phyloP scores from a whole-genome alignment of 1,140 invertebrate genomes.

The Brachionus rubens region DNA sequence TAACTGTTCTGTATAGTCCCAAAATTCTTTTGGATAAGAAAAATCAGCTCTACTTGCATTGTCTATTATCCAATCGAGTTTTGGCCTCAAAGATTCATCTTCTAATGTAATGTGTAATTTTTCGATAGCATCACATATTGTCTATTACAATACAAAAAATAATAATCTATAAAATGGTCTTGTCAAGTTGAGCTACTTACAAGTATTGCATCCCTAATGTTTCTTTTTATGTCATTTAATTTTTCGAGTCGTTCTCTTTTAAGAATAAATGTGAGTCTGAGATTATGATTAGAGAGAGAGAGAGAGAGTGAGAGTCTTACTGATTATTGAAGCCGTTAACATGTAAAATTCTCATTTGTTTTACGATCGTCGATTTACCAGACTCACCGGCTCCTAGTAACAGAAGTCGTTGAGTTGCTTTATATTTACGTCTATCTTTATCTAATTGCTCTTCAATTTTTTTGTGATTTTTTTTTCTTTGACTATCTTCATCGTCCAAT shows the following conservation, averaged over 20 bases:
- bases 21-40: conserved; percentile 43
- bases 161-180: too few relatives aligned
- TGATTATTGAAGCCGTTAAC: conserved; percentile 94
- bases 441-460: conserved; percentile 38
- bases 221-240: conserved; percentile 45
- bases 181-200: too few relatives aligned
- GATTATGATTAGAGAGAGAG: too few relatives aligned
- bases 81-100: conserved; percentile 10
- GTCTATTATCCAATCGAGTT: conserved; percentile 20
- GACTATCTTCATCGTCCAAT: conserved; percentile 35
- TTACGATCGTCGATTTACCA: conserved; percentile 98
- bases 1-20: conserved; percentile 71
- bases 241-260: conserved; percentile 41
- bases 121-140: conserved; percentile 38
- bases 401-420: conserved; percentile 31
- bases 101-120: conserved; percentile 39
- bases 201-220: conserved; percentile 45
- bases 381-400: conserved; percentile 66
- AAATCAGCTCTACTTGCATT: conserved; percentile 40
- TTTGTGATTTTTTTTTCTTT: conserved; percentile 39
- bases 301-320: conserved; percentile 2
- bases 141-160: neutral
- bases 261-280: too few relatives aligned
- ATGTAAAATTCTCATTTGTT: conserved; percentile 99
- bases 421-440: conserved; percentile 35